Base-by-base conservation (phyloP, 2,113 vertebrate species). In the Neodon shergylaensis region DNA sequence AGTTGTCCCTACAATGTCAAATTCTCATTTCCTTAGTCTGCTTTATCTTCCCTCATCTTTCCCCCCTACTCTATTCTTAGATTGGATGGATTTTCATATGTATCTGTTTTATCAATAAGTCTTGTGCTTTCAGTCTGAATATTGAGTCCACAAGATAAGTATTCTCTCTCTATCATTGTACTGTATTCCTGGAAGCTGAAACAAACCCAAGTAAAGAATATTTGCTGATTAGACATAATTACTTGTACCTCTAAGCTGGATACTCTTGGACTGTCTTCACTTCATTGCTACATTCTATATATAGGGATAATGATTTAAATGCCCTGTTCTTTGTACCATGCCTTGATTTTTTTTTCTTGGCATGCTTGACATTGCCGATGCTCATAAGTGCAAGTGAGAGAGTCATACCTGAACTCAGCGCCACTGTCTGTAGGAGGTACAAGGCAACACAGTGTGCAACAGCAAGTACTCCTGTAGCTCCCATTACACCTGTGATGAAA, bases 391-490 rank as follows among this genome's bases (percentile, higher is more conserved):
- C 10, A 63, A 70, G 24, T 88, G 49, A 88, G 72, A 90, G n/a
- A 24, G 11, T 44, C 91, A 39, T 94, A 95, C 92, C 96, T 94
- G 88, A 73, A 47, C 61, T 79, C 65, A 66, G 42, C 73, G 63
- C 6, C 65, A 36, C 12, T 77, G 49, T 88, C 19, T 61, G 91
- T 36, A 85, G 63, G 63, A 95, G 72, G 33, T 26, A 36, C 31
- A 74, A 1, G 52, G 61, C 1, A 61, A 39, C 7, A 39, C 70
- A 88, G 24, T 10, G 4, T 13, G 42, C 33, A 31, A 44, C 33
- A 33, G n/a, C 54, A 82, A 65, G 44, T 1, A 7, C 31, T 42
- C 44, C 31, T 49, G 5, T 54, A 47, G 3, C 72, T 88, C 66
- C 70, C 94, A 94, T 96, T 58, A 58, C 0, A 44, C 70, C 94